Conservation (phyloP, 2,797 vertebrate species). For the Chlorospingus flavigularis region DNA sequence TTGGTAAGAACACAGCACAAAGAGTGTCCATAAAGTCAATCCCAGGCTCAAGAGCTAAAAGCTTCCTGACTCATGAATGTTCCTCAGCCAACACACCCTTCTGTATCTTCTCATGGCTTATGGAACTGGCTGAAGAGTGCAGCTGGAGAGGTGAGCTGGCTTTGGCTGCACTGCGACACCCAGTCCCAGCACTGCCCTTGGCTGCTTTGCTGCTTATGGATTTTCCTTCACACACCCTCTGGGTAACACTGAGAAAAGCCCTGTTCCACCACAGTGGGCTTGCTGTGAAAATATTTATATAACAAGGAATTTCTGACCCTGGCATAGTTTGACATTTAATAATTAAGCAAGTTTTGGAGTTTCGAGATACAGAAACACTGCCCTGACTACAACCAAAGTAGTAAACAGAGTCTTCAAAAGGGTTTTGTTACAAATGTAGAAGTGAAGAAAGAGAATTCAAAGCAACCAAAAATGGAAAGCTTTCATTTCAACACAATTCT, state of each 20-base stretch:
- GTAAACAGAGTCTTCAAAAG: background rate
- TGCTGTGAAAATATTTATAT: background rate
- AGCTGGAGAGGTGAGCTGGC: background rate
- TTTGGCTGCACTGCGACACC: background rate
- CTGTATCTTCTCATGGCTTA: background rate
- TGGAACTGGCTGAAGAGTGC: background rate
- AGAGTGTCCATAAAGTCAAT: background rate
- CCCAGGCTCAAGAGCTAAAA: background rate
- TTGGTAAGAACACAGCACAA: background rate
- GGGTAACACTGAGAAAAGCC: background rate
- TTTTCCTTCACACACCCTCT: background rate
- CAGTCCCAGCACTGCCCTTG: background rate
- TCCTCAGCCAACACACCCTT: background rate
- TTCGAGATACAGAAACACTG: background rate
- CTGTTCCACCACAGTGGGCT: background rate
- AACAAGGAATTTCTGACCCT: background rate
- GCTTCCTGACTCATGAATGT: background rate
- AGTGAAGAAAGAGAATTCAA: background rate
- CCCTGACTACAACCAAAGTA: background rate
- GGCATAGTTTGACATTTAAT: background rate
- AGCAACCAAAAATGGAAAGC: background rate
- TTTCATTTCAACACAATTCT: background rate
- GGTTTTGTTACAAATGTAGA: background rate
- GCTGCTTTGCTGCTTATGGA: background rate
- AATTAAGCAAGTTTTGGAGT: background rate